A percentile compares a stretch with the other conserved stretches of the same genome.
These are phyloP conservation scores for Atrichornis clamosus DNA, from an alignment of 2,113 vertebrate species.

Conservation along the genomic window DNA sequence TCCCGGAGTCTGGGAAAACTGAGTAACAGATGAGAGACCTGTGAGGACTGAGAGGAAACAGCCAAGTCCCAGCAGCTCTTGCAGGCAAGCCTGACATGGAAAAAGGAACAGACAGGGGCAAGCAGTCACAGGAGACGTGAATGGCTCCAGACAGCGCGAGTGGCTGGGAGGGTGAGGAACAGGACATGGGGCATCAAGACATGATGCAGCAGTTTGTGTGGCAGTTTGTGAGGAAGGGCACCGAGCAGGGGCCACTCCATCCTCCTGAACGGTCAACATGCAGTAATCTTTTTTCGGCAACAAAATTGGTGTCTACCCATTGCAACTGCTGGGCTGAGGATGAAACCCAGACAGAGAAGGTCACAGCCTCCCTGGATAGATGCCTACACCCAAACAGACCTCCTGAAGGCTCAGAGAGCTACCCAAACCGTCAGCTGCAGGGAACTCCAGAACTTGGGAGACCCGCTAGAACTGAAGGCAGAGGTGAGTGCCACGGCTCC, in stretches of 20 bases:
- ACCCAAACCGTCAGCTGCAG: neutral
- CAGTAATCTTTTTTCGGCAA: neutral
- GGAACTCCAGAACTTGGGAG: neutral
- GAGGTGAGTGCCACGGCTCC: neutral
- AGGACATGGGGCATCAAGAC: accelerated
- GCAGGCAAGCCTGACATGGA: neutral
- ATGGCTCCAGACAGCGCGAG: accelerated
- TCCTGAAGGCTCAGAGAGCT: neutral
- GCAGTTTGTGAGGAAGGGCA: accelerated
- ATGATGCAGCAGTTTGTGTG: neutral
- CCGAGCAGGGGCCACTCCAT: neutral
- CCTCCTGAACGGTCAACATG: neutral
- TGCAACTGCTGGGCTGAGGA: neutral
- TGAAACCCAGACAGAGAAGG: neutral
- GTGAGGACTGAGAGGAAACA: neutral
- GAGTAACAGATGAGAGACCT: neutral
- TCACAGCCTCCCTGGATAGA: neutral
- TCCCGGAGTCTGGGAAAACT: neutral
- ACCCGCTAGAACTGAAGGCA: neutral
- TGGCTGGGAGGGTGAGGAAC: neutral
- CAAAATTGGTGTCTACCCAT: neutral
- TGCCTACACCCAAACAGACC: neutral
- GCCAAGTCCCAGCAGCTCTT: neutral
- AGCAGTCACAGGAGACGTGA: neutral
- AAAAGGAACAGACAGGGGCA: neutral